Evolutionary conservation across 2,113 vertebrate genomes (phyloP).

Genomic region (Oreocharis arfaki): DNA sequence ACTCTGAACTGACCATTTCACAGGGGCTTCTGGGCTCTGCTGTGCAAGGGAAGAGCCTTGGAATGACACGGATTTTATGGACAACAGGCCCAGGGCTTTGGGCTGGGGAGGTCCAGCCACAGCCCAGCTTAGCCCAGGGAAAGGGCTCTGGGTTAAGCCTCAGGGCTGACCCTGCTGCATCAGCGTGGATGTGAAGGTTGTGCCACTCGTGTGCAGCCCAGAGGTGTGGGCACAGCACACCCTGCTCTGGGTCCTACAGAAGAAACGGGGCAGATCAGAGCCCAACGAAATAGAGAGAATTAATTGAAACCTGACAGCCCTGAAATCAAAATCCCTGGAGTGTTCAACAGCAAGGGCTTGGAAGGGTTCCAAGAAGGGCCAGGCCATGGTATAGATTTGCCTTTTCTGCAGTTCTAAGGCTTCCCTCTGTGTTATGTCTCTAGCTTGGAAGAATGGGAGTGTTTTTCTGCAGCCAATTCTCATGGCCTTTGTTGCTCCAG

Average conservation of each 20-base stretch:
- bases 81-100: neutral
- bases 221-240: neutral
- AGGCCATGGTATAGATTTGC: neutral
- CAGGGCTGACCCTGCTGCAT: neutral
- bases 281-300: neutral
- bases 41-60: constrained; percentile 38
- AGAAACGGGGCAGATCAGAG: neutral
- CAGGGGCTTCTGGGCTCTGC: constrained; percentile 42
- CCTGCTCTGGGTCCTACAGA: neutral
- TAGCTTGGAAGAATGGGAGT: neutral
- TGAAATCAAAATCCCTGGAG: neutral
- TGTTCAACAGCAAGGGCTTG: neutral
- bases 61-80: neutral
- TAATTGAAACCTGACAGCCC: neutral
- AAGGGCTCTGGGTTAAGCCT: neutral
- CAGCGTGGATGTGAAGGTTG: fast-evolving
- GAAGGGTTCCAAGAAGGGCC: neutral
- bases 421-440: neutral
- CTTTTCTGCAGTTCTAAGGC: neutral
- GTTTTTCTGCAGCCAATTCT: neutral
- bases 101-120: neutral
- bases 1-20: constrained; percentile 69
- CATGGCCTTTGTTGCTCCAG: neutral
- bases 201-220: neutral
- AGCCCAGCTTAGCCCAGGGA: neutral